These are phyloP conservation scores for Lasioglossum leucozonium DNA, from an alignment of 2,888 invertebrate genomes.

Conservation along the genomic window DNA sequence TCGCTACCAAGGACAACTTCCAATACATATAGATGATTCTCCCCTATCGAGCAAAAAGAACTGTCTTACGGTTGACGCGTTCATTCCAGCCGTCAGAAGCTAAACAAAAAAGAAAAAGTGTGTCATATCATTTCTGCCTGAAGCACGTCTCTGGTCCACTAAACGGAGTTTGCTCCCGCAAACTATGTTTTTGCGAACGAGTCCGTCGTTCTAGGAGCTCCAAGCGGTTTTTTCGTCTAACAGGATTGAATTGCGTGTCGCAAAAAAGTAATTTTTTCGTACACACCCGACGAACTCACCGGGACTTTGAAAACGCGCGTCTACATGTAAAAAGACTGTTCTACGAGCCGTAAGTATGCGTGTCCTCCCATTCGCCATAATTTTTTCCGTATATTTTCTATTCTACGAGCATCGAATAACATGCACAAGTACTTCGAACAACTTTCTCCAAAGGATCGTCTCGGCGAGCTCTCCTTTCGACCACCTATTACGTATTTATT, in stretches of 20 bases:
- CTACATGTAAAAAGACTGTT: slow-evolving; percentile 68
- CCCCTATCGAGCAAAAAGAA: slow-evolving; percentile 38
- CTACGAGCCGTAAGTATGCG: slow-evolving; percentile 68
- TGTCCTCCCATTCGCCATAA: slow-evolving; percentile 54
- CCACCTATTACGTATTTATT: slow-evolving; percentile 30
- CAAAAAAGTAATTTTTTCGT: slow-evolving; percentile 51
- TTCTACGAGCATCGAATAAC: slow-evolving; percentile 41
- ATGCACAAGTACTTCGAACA: slow-evolving; percentile 65
- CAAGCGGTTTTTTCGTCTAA: slow-evolving; percentile 51
- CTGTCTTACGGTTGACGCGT: slow-evolving; percentile 37
- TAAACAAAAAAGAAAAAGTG: slow-evolving; percentile 39
- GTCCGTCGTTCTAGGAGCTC: slow-evolving; percentile 40
- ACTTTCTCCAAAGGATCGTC: neutral
- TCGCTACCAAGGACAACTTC: slow-evolving; percentile 88
- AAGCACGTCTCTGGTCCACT: slow-evolving; percentile 61
- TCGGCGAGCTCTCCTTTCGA: neutral
- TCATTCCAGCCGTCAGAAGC: slow-evolving; percentile 67
- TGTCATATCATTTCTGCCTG: slow-evolving; percentile 72
- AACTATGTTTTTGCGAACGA: slow-evolving; percentile 42
- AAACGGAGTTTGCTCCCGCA: slow-evolving; percentile 65
- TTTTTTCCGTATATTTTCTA: slow-evolving; percentile 42
- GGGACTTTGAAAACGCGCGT: slow-evolving; percentile 49
- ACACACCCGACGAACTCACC: slow-evolving; percentile 52
- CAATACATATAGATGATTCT: slow-evolving; percentile 88
- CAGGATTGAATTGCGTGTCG: slow-evolving; percentile 57